These are phyloP conservation scores for Falco concolor DNA, from an alignment of 2,797 vertebrate species.

Conservation along the genomic window DNA sequence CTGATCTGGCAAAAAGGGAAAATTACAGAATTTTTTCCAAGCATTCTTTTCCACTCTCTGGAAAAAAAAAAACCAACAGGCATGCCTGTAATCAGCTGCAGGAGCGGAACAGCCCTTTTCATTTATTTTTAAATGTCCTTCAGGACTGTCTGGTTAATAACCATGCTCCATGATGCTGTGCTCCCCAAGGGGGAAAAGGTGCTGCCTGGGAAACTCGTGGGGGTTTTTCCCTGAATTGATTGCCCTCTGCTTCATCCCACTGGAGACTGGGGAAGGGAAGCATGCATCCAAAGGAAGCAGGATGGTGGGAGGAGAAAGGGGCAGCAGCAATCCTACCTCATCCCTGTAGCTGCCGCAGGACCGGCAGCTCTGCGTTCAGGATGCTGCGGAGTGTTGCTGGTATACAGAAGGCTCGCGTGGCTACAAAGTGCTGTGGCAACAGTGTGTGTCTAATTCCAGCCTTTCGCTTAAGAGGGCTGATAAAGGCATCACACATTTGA, in stretches of 20 bases:
- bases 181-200: slow-evolving; percentile 52
- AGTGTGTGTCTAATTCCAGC: background rate
- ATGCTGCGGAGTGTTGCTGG: background rate
- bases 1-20: slow-evolving; percentile 13
- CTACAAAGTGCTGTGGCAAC: background rate
- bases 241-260: background rate
- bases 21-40: slow-evolving; percentile 7
- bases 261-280: background rate
- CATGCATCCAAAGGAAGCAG: background rate
- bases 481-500: background rate
- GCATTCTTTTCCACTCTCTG: background rate
- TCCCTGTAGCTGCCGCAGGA: background rate
- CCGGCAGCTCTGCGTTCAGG: fast-evolving
- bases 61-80: background rate
- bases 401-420: background rate
- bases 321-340: background rate
- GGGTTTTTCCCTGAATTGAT: slow-evolving; percentile 2
- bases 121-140: slow-evolving; percentile 71
- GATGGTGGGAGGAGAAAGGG: background rate
- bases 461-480: background rate
- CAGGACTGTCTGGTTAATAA: slow-evolving; percentile 68
- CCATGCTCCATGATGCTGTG: slow-evolving; percentile 17
- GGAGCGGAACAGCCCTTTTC: slow-evolving; percentile 38
- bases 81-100: slow-evolving; percentile 31
- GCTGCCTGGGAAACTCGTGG: slow-evolving; percentile 45